Evolutionary conservation across 2,113 vertebrate species (phyloP).

Genomic region (Oreocharis arfaki): DNA sequence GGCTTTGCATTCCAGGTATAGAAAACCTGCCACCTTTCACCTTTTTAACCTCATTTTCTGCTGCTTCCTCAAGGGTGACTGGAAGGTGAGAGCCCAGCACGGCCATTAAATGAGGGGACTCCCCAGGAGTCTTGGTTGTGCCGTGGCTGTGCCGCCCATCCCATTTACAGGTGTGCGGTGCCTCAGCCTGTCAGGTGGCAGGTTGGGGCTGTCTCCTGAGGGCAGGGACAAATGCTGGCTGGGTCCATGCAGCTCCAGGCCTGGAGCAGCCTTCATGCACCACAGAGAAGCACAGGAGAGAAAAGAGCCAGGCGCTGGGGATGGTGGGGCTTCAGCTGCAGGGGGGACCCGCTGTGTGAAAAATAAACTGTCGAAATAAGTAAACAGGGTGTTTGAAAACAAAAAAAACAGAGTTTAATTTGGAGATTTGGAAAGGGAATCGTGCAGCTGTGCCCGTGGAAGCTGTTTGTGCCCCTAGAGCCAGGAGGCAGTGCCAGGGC

Average conservation of each 20-base stretch:
- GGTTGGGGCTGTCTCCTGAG: not conserved
- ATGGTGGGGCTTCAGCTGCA: not conserved
- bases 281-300: not conserved
- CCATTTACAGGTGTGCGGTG: fast-evolving
- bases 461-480: not conserved
- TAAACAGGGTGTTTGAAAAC: not conserved
- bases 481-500: not conserved
- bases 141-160: fast-evolving
- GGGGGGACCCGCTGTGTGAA: fast-evolving
- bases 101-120: not conserved
- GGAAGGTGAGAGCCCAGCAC: not conserved
- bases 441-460: not conserved
- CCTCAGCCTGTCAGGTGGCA: not conserved
- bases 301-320: not conserved
- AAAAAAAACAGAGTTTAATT: not conserved
- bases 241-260: not conserved
- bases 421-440: not conserved
- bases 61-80: not conserved
- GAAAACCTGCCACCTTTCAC: not conserved
- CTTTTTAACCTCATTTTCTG: not conserved
- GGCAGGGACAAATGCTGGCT: not conserved
- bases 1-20: not conserved
- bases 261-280: not conserved
- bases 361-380: not conserved
- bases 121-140: not conserved